A percentile compares a stretch with the other conserved stretches of the same genome.
phyloP scores from a whole-genome alignment of 2,888 invertebrate genomes.

The Eumerus sabulonum region DNA sequence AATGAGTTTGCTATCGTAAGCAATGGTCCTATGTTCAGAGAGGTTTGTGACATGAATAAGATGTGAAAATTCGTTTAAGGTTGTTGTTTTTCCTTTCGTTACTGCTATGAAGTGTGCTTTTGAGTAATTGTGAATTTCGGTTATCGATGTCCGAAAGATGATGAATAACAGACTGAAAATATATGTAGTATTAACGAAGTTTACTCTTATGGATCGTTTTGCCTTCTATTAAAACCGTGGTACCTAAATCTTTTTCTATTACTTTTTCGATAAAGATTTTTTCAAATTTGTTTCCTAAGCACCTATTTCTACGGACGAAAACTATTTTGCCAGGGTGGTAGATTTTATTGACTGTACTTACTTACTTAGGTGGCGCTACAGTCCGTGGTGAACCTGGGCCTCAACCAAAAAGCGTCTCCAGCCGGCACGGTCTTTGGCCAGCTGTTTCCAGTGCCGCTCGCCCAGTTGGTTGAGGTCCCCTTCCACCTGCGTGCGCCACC shows the following conservation, averaged over 20 bases:
- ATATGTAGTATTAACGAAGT: not conserved
- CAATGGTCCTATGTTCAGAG: not conserved
- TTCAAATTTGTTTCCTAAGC: conserved; percentile 3
- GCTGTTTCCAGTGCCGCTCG: too few relatives aligned
- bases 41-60: not conserved
- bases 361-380: too few relatives aligned
- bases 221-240: conserved; percentile 1
- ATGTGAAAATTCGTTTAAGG: not conserved
- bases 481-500: too few relatives aligned
- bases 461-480: too few relatives aligned
- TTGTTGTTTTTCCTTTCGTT: not conserved
- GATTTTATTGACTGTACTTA: too few relatives aligned
- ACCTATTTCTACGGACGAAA: not conserved
- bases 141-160: not conserved
- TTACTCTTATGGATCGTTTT: conserved; percentile 7
- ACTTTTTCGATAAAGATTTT: conserved; percentile 2
- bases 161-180: not conserved
- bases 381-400: too few relatives aligned
- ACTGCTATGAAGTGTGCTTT: not conserved
- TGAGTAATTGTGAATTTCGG: not conserved
- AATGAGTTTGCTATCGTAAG: not conserved
- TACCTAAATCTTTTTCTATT: conserved; percentile 3
- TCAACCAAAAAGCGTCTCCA: too few relatives aligned
- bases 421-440: too few relatives aligned
- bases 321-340: not conserved